phyloP scores from a whole-genome alignment of 2,888 invertebrate species.

The Oscheius sp. region DNA sequence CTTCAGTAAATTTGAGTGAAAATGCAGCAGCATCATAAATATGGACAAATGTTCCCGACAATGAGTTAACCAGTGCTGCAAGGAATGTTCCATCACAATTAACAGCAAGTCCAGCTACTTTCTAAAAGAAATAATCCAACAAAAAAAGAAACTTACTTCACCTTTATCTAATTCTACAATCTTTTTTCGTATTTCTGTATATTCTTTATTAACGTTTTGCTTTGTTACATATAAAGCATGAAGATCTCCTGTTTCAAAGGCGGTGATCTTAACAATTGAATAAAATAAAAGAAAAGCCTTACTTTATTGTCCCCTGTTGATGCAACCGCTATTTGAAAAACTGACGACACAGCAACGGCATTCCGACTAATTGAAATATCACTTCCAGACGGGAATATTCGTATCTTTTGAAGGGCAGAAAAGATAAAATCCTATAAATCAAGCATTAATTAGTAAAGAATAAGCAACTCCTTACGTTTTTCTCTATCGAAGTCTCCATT shows the following conservation, averaged over 20 bases:
- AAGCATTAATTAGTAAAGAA: not conserved
- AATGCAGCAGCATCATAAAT: conserved; percentile 48
- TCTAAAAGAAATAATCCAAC: not conserved
- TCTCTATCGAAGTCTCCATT: conserved; percentile 23
- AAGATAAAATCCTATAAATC: conserved; percentile 50
- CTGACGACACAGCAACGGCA: conserved; percentile 30
- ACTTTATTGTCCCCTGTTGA: not conserved
- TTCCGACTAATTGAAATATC: not conserved
- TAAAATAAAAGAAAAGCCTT: not conserved
- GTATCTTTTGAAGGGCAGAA: conserved; percentile 42
- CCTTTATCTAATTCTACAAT: conserved; percentile 22
- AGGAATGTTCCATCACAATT: conserved; percentile 55
- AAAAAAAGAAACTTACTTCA: conserved; percentile 15
- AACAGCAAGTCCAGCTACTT: conserved; percentile 35
- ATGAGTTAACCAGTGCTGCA: conserved; percentile 38
- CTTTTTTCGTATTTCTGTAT: conserved; percentile 38
- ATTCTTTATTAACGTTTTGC: conserved; percentile 45
- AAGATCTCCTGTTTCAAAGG: no score
- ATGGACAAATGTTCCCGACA: conserved; percentile 53
- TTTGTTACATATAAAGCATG: conserved; percentile 32
- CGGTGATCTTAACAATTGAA: no score
- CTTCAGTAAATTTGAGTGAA: conserved; percentile 15
- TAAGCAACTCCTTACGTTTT: not conserved
- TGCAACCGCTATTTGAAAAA: conserved; percentile 30
- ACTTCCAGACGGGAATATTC: conserved; percentile 35